phyloP scores from a whole-genome alignment of 2,113 vertebrate species.

The Tursiops truncatus region DNA sequence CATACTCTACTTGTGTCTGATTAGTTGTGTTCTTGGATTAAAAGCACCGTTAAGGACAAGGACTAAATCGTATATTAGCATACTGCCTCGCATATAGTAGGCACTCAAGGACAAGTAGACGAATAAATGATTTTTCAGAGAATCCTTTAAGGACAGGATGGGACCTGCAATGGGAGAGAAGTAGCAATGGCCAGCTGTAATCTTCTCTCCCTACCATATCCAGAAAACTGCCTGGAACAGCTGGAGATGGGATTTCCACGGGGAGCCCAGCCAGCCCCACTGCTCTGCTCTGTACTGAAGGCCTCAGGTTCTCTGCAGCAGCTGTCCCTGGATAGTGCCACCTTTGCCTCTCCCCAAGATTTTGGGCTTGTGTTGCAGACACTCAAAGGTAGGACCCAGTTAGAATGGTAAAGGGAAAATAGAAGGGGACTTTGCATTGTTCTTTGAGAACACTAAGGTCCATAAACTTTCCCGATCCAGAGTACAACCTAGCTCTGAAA shows the following conservation, averaged over 20 bases:
- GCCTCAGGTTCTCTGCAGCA: constrained; percentile 84
- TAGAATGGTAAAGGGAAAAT: neutral
- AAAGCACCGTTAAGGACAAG: neutral
- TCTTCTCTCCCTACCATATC: constrained; percentile 47
- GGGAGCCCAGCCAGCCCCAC: constrained; percentile 79
- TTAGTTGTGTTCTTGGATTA: neutral
- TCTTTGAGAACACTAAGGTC: constrained; percentile 3
- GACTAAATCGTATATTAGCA: neutral
- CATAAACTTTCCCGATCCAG: constrained; percentile 72
- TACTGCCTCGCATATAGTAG: neutral
- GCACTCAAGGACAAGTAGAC: neutral
- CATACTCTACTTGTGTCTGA: neutral
- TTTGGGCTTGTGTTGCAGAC: constrained; percentile 82
- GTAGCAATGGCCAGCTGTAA: neutral
- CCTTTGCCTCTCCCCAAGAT: constrained; percentile 79
- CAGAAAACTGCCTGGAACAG: constrained; percentile 87
- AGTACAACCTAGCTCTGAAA: constrained; percentile 83
- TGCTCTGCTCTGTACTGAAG: constrained; percentile 85
- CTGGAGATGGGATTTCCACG: constrained; percentile 87
- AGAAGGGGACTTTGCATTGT: neutral
- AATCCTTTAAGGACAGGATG: neutral
- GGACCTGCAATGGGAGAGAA: neutral
- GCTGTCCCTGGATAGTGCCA: constrained; percentile 87
- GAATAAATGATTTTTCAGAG: neutral
- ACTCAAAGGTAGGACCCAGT: constrained; percentile 83